Evolutionary conservation across 2,113 vertebrate species (phyloP).

Genomic region (Jacana jacana): DNA sequence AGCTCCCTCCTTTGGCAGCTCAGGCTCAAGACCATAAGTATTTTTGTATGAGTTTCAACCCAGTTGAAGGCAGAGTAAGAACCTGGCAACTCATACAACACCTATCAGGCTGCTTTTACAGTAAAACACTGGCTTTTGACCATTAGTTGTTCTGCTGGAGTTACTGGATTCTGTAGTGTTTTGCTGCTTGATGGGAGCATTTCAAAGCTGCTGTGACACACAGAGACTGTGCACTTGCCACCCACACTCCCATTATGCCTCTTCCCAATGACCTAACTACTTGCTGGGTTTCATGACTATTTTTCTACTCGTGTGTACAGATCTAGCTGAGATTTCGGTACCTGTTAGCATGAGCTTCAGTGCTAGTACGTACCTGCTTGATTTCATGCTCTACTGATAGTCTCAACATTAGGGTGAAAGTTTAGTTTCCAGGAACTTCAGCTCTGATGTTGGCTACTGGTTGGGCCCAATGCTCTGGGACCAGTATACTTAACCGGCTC

Average conservation of each 20-base stretch:
- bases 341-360: not conserved
- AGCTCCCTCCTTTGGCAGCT: not conserved
- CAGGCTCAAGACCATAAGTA: rapidly evolving
- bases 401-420: not conserved
- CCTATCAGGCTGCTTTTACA: not conserved
- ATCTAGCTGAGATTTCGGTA: not conserved
- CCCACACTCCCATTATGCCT: conserved; percentile 6
- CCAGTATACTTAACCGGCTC: not conserved
- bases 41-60: not conserved
- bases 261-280: conserved; percentile 12
- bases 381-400: not conserved
- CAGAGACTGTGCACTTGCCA: not conserved
- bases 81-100: not conserved
- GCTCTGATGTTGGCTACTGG: not conserved
- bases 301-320: not conserved
- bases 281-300: not conserved
- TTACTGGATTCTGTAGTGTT: not conserved
- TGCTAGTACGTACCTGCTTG: not conserved
- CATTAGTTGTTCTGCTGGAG: not conserved
- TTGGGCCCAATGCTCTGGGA: not conserved
- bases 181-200: not conserved
- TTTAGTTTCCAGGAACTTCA: not conserved
- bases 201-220: not conserved
- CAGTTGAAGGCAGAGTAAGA: not conserved
- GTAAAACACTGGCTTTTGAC: not conserved